phyloP scores from a whole-genome alignment of 1,140 invertebrate genomes.

The Yoshiicerus persimilis region DNA sequence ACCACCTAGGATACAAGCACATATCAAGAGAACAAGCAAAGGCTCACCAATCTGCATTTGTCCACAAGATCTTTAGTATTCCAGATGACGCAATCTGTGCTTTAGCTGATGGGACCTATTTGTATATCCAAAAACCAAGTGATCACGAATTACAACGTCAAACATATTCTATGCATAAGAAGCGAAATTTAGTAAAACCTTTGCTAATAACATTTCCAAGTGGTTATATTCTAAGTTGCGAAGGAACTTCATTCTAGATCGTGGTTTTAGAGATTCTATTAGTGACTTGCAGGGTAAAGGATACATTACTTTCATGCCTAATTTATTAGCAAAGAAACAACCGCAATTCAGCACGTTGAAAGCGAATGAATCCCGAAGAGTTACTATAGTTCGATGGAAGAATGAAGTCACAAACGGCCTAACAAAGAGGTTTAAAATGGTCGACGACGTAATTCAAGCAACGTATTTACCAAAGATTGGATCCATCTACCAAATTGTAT shows the following conservation, averaged over 20 bases:
- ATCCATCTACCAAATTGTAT: too few species aligned
- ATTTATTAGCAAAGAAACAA: constrained; percentile 48
- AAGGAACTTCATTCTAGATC: constrained; percentile 6
- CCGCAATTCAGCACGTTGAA: too few species aligned
- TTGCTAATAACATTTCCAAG: constrained; percentile 27
- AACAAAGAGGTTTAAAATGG: too few species aligned
- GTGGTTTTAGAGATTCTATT: constrained; percentile 7
- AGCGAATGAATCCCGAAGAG: too few species aligned
- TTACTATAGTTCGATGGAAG: too few species aligned
- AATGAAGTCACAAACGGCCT: too few species aligned
- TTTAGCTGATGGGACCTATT: constrained; percentile 32
- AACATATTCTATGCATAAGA: too few species aligned
- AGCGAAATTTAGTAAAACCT: constrained; percentile 24
- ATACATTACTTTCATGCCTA: constrained; percentile 45
- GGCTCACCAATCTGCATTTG: background rate
- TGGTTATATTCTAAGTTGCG: constrained; percentile 38
- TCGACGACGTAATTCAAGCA: too few species aligned
- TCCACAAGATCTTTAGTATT: background rate
- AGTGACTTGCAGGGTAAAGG: background rate
- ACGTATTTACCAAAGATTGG: too few species aligned
- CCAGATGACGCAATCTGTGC: background rate
- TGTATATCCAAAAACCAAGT: constrained; percentile 10
- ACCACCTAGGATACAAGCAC: background rate
- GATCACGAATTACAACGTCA: background rate
- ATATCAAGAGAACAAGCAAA: background rate